Conservation (phyloP, 2,888 invertebrate genomes). For the Acanthosoma haemorrhoidale region DNA sequence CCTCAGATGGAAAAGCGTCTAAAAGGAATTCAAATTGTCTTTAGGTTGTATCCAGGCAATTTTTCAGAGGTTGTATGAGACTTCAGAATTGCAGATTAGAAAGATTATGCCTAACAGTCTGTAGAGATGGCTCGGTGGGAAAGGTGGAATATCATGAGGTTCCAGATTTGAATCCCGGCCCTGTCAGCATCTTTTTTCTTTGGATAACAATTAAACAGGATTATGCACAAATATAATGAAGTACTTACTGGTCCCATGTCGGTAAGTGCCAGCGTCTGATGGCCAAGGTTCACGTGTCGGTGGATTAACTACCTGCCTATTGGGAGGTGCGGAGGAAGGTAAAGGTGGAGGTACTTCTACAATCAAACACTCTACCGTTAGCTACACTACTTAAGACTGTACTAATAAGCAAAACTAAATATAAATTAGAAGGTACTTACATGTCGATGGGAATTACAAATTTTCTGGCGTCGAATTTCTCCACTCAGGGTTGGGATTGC, state of each 20-base stretch:
- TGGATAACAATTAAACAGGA: too few relatives aligned
- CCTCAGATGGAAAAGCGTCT: too few relatives aligned
- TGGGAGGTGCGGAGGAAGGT: conserved; percentile 54
- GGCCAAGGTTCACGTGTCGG: conserved; percentile 42
- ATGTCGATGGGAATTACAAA: conserved; percentile 24
- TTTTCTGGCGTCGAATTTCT: conserved; percentile 35
- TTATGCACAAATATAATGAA: not conserved
- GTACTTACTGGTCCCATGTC: conserved; percentile 41
- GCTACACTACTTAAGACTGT: conserved; percentile 9
- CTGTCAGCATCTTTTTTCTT: too few relatives aligned
- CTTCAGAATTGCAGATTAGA: too few relatives aligned
- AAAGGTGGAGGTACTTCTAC: conserved; percentile 55
- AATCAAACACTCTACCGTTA: conserved; percentile 36
- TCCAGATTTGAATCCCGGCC: too few relatives aligned
- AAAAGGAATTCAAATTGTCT: too few relatives aligned
- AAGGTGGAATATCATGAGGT: too few relatives aligned
- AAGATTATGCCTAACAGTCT: too few relatives aligned
- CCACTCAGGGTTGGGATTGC: conserved; percentile 34
- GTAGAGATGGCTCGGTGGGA: too few relatives aligned
- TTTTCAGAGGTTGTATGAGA: too few relatives aligned
- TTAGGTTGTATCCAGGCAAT: too few relatives aligned
- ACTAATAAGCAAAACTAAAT: conserved; percentile 13
- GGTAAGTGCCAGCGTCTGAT: conserved; percentile 40
- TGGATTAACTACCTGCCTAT: conserved; percentile 32
- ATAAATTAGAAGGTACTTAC: not conserved